These are phyloP conservation scores for Cydia splendana DNA, from an alignment of 1,140 invertebrate species.

Conservation along the genomic window DNA sequence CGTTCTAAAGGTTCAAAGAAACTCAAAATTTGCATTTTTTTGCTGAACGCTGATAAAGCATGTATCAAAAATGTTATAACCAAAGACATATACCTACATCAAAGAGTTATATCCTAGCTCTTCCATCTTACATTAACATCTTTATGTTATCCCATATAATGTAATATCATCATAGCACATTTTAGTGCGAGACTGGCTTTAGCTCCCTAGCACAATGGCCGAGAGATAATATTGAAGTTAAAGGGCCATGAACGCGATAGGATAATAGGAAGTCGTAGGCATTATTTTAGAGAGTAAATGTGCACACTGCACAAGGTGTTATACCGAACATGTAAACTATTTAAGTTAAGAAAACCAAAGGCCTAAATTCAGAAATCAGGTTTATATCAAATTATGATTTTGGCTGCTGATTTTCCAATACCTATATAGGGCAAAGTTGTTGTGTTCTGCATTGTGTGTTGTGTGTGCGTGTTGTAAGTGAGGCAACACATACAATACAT, in stretches of 20 bases:
- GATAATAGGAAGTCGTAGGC: background rate
- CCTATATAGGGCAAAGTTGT: too few relatives aligned
- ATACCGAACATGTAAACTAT: background rate
- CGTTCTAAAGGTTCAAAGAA: too few relatives aligned
- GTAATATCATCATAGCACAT: background rate
- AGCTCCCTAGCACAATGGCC: conserved; percentile 3
- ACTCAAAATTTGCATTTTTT: background rate
- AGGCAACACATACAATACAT: too few relatives aligned
- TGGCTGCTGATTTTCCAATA: too few relatives aligned
- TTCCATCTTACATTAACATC: background rate
- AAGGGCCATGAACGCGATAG: background rate
- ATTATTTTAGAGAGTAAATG: background rate
- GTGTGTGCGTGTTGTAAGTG: too few relatives aligned
- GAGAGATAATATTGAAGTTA: conserved; percentile 23
- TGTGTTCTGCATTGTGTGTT: too few relatives aligned
- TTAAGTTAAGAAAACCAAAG: background rate
- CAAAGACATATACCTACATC: background rate
- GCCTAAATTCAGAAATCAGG: too few relatives aligned
- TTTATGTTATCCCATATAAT: conserved; percentile 2
- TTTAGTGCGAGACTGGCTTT: background rate
- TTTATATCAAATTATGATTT: too few relatives aligned
- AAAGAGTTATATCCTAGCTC: background rate
- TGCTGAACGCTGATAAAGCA: background rate
- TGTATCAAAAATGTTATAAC: background rate
- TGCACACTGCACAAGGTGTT: background rate